These are phyloP conservation scores for Melanocharis versteri DNA, from an alignment of 2,113 vertebrate species.

Conservation along the genomic window DNA sequence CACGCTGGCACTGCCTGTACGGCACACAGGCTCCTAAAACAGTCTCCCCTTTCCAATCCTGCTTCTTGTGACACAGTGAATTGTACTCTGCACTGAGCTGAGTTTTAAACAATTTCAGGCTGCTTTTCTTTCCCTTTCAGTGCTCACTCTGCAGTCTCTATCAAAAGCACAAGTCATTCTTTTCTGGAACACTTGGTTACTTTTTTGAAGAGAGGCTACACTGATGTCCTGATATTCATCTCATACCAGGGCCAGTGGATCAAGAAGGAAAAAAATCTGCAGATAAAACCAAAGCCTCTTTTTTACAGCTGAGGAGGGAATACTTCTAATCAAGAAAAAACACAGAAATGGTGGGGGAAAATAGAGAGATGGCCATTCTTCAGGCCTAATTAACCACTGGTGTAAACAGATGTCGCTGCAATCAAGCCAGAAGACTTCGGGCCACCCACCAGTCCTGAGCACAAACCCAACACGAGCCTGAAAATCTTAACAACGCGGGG, in stretches of 20 bases:
- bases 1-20: neutral
- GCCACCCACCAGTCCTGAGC: neutral
- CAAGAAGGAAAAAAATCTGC: neutral
- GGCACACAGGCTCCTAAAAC: neutral
- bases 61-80: neutral
- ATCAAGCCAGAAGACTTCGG: neutral
- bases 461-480: neutral
- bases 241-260: neutral
- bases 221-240: neutral
- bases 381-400: slow-evolving; percentile 36
- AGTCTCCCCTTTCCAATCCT: neutral
- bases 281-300: neutral
- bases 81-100: neutral
- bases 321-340: neutral
- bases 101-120: neutral
- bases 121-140: neutral
- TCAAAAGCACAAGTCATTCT: slow-evolving; percentile 42
- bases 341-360: neutral
- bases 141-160: neutral
- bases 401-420: neutral
- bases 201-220: neutral
- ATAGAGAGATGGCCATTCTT: neutral
- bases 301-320: neutral
- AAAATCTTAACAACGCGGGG: neutral
- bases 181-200: slow-evolving; percentile 39